A percentile compares a stretch with the other conserved stretches of the same genome.
phyloP scores from a whole-genome alignment of 1,140 invertebrate genomes.

The Pemphigus obesinymphae region DNA sequence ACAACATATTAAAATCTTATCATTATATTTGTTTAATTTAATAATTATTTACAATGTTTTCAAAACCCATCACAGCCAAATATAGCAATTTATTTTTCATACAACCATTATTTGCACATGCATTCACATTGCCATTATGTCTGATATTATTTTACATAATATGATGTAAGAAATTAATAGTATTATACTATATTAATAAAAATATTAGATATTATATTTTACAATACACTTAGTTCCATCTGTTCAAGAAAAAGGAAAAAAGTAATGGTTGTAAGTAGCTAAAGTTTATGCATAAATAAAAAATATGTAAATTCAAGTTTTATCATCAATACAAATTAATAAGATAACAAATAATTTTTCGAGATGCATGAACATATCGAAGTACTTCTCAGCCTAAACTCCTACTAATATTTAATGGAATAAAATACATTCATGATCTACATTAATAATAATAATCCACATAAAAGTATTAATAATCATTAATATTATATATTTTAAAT shows the following conservation, averaged over 20 bases:
- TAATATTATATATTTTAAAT: background rate
- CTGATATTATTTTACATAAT: background rate
- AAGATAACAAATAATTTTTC: background rate
- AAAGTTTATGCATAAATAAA: background rate
- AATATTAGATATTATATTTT: background rate
- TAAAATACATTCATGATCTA: background rate
- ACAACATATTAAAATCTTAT: background rate
- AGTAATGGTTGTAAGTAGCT: background rate
- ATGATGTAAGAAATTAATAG: background rate
- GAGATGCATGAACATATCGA: background rate
- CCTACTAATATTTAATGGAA: background rate
- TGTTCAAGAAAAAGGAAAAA: background rate
- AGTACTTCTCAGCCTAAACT: background rate
- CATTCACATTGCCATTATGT: background rate
- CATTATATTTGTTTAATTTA: background rate
- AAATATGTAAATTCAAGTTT: background rate
- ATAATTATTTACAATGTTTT: background rate
- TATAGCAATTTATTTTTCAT: background rate
- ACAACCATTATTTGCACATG: background rate
- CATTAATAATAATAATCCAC: background rate
- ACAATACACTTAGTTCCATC: too few relatives aligned
- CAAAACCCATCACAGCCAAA: constrained; percentile 19
- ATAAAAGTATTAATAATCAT: background rate
- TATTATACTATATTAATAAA: background rate
- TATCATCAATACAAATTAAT: background rate